Base-by-base conservation (phyloP, 2,888 invertebrate species). In the Charanyca ferruginea region DNA sequence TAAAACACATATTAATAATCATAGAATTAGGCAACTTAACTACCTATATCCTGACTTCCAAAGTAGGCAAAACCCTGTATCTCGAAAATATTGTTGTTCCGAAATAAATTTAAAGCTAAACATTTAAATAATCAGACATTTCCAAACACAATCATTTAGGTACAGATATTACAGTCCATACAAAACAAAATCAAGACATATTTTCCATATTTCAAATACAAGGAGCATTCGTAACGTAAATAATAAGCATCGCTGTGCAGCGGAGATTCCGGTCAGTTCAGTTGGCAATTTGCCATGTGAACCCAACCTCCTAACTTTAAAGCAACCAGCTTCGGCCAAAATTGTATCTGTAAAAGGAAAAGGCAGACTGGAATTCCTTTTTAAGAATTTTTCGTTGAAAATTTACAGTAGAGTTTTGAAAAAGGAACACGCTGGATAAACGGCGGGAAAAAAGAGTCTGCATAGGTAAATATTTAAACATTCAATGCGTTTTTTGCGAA, bases 221-320 rank as follows among this genome's bases (percentile, higher is more conserved):
- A 61, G 55, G n/a, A 51, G 45, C 32, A 51, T 64, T 59, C 18
- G 44, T 18, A 49, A 51, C 22, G 66, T 78, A 69, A 75, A 68
- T 76, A 67, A 67, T 57, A 62, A 75, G 52, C 51, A 60, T 32
- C 20, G 35, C 71, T 32, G 57, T 60, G 23, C 47, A 65, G 41
- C 8, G 38, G 23, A 38, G 57, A 54, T 74, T 63, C 44, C 48
- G 65, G 77, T 68, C 64, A 66, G 35, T 32, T 45, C 22, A 3
- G 22, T 47, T 74, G 74, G 78, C 74, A 66, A 3, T 8, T 8
- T 60, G 77, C 74, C 78, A 78, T 8, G 20, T 66, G 61, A 45
- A 48, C 44, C n/a, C 35, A 49, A 53, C 22, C 54, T 73, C 55
- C 64, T 35, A 63, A 66, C 52, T 73, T 66, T 48, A 61, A 58